A percentile compares a stretch with the other conserved stretches of the same genome.
These are phyloP conservation scores for Chrysocyon brachyurus DNA, from an alignment of 2,797 vertebrate species.

Conservation along the genomic window DNA sequence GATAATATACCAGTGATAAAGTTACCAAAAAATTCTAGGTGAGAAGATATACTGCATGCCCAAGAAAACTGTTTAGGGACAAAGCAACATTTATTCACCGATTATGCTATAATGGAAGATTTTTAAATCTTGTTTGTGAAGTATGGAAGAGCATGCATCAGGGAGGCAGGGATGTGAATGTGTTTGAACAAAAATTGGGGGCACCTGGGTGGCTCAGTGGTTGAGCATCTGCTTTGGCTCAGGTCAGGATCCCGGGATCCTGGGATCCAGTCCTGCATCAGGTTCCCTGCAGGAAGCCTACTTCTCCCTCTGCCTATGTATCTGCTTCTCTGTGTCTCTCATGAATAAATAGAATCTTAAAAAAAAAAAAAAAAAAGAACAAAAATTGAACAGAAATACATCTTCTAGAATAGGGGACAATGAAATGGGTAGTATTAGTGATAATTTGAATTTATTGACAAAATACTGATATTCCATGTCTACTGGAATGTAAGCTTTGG, in stretches of 20 bases:
- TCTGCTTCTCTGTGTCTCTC: no score
- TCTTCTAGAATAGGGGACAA: not conserved
- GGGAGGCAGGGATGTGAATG: not conserved
- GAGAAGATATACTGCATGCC: not conserved
- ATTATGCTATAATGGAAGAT: not conserved
- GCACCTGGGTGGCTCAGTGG: no score
- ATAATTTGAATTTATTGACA: conserved; percentile 1
- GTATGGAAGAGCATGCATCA: not conserved
- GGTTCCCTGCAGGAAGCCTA: no score
- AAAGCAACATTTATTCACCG: not conserved
- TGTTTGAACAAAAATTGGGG: not conserved
- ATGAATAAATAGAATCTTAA: no score
- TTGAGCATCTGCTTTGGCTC: no score
- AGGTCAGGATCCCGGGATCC: no score
- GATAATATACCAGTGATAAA: not conserved
- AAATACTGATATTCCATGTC: not conserved
- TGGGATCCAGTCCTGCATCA: no score
- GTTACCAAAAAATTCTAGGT: not conserved
- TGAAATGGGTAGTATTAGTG: not conserved
- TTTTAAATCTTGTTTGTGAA: not conserved
- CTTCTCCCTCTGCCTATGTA: no score
- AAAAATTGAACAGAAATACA: not conserved
- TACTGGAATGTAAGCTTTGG: not conserved
- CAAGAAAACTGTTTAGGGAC: not conserved
- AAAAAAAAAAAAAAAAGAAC: no score